A percentile compares a stretch with the other conserved stretches of the same genome.
These are phyloP conservation scores for Mus spretus DNA, from an alignment of 2,797 vertebrate species.

Conservation along the genomic window DNA sequence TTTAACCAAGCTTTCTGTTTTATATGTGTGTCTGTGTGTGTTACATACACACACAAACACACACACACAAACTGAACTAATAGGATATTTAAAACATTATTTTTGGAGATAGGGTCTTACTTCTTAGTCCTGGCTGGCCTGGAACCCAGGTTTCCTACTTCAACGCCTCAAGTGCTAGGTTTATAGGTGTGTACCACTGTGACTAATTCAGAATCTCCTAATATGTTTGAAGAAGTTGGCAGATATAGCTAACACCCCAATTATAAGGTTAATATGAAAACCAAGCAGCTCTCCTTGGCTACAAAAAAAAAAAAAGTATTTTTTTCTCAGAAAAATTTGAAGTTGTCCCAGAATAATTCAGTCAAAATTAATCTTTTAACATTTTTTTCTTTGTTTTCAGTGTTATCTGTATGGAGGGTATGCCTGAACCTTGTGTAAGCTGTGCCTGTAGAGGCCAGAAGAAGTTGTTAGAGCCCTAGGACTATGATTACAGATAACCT, in stretches of 20 bases:
- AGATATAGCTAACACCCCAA: background rate
- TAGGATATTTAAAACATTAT: background rate
- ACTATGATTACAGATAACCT: background rate
- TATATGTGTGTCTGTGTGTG: background rate
- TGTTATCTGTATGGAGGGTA: background rate
- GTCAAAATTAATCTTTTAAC: background rate
- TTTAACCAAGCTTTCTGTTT: background rate
- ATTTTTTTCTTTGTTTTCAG: background rate
- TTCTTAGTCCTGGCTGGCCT: background rate
- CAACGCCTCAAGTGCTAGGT: background rate
- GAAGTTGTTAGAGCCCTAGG: background rate
- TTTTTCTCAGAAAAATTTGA: background rate
- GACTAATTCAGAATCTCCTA: background rate
- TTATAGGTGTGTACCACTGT: too few species aligned
- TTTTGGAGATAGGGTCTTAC: background rate
- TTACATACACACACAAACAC: too few species aligned
- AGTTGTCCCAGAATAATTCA: background rate
- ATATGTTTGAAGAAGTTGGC: constrained; percentile 9
- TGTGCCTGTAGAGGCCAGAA: background rate
- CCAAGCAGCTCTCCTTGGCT: background rate
- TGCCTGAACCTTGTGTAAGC: background rate
- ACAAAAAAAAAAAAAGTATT: background rate
- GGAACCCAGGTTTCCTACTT: background rate
- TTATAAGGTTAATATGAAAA: background rate
- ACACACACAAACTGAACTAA: background rate